Evolutionary conservation across 2,113 vertebrate species (phyloP).

Genomic region (Ancistrus triradiatus): DNA sequence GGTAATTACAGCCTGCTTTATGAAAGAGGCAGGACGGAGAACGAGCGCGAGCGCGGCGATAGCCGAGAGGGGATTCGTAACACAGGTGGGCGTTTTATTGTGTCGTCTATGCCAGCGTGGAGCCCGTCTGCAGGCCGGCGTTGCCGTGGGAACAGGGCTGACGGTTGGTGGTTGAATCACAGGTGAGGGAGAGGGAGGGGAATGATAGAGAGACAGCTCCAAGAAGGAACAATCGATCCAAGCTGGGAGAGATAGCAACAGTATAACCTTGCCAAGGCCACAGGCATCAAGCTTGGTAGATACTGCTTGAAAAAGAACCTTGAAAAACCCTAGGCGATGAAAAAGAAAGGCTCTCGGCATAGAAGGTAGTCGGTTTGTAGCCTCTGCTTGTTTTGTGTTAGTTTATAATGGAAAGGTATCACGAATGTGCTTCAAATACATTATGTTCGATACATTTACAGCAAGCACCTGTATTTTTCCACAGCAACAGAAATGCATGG

Average conservation of each 20-base stretch:
- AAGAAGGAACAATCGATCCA: conserved; percentile 35
- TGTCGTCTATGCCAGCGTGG: conserved; percentile 45
- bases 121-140: conserved; percentile 41
- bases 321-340: not conserved
- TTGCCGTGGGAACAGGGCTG: conserved; percentile 50
- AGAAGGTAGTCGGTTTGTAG: too few species aligned
- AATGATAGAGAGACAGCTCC: conserved; percentile 20
- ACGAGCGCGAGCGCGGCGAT: conserved; percentile 15
- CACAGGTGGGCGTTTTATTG: conserved; percentile 53
- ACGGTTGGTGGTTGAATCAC: conserved; percentile 42
- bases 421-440: too few species aligned
- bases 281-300: not conserved
- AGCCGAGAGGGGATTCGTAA: conserved; percentile 30
- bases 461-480: too few species aligned
- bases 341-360: not conserved
- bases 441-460: too few species aligned
- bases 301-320: not conserved
- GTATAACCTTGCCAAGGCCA: conserved; percentile 16
- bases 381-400: too few species aligned
- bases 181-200: conserved; percentile 29
- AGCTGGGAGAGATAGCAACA: conserved; percentile 12
- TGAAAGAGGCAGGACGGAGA: conserved; percentile 46
- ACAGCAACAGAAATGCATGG: too few species aligned
- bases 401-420: too few species aligned
- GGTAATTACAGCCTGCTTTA: conserved; percentile 62